These are phyloP conservation scores for Drosophila equinoxialis DNA, from an alignment of 1,140 invertebrate species.

Conservation along the genomic window DNA sequence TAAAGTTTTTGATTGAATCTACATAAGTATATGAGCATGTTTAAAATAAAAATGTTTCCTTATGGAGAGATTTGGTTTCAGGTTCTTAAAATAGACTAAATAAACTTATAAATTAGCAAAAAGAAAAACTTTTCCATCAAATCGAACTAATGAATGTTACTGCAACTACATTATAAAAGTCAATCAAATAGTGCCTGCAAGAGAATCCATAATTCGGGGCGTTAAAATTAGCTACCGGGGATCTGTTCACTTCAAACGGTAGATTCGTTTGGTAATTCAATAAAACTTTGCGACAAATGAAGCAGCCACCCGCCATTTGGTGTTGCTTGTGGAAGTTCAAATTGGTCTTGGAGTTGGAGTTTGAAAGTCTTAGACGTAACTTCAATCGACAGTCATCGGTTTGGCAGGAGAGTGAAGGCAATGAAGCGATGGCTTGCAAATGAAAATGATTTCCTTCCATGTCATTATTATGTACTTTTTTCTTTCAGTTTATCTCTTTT, in stretches of 20 bases:
- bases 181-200: too few relatives aligned
- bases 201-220: neutral
- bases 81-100: too few relatives aligned
- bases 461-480: slow-evolving; percentile 76
- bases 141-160: too few relatives aligned
- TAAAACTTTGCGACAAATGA: slow-evolving; percentile 81
- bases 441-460: slow-evolving; percentile 82
- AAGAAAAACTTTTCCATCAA: too few relatives aligned
- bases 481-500: slow-evolving; percentile 14
- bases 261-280: slow-evolving; percentile 78
- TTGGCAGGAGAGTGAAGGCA: slow-evolving; percentile 19
- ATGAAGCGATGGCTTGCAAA: slow-evolving; percentile 67
- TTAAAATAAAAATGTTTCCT: too few relatives aligned
- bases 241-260: slow-evolving; percentile 35
- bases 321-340: slow-evolving; percentile 23
- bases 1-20: too few relatives aligned
- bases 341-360: slow-evolving; percentile 36
- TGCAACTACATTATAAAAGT: too few relatives aligned
- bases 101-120: too few relatives aligned
- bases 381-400: slow-evolving; percentile 48
- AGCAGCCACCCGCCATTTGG: slow-evolving; percentile 50
- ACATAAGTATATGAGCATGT: too few relatives aligned
- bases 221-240: neutral
- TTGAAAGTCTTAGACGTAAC: slow-evolving; percentile 45
- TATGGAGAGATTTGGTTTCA: too few relatives aligned